Conservation (phyloP, 2,113 vertebrate species). For the Elephantulus edwardii region DNA sequence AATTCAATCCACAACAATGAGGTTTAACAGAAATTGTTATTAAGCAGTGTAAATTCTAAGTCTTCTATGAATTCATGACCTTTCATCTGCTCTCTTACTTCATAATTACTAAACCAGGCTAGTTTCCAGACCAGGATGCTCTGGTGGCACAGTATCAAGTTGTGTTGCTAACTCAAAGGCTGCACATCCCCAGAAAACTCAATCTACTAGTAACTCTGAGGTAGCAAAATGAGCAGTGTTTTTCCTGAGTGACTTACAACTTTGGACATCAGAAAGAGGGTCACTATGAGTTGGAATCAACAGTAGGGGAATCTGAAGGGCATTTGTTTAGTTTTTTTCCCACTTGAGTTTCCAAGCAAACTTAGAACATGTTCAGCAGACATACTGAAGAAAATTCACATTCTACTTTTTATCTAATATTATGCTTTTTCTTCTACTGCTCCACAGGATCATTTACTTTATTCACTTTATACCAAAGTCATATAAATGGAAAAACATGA, state of each 20-base stretch:
- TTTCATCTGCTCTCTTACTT: background rate
- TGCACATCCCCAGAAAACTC: too few relatives aligned
- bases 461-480: background rate
- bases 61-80: background rate
- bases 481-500: background rate
- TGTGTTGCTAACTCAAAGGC: too few relatives aligned
- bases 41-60: background rate
- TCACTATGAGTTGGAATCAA: too few relatives aligned
- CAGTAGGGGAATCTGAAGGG: too few relatives aligned
- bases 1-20: background rate
- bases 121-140: constrained; percentile 2
- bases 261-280: too few relatives aligned
- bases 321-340: too few relatives aligned
- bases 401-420: background rate
- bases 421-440: background rate
- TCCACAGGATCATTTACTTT: constrained; percentile 1
- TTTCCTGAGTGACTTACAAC: too few relatives aligned
- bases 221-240: too few relatives aligned
- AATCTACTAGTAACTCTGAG: too few relatives aligned
- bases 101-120: constrained; percentile 6
- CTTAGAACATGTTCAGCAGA: constrained; percentile 7
- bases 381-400: background rate
- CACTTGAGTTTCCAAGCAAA: background rate
- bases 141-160: too few relatives aligned
- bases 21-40: background rate